Base-by-base conservation (phyloP, 1,140 invertebrate species). In the Micrasema minimum region DNA sequence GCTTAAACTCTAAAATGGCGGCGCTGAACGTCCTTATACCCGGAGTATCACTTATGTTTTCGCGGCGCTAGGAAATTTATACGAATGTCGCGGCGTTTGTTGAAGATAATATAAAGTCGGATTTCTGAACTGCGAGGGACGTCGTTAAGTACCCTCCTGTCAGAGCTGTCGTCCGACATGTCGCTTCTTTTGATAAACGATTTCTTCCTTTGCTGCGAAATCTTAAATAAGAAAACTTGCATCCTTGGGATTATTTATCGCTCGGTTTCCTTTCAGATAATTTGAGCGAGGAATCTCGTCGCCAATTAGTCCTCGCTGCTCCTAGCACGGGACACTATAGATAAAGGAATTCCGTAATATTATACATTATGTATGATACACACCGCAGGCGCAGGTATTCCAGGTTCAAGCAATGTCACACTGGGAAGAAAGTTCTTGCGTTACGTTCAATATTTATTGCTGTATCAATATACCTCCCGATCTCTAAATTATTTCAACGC, bases 151-250 rank as follows among this genome's bases (percentile, higher is more conserved):
- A 57, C 59, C 45, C 41, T 20, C 10, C 10, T 22, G 38, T 62
- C 59, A n/a, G 14, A 38, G 20, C 57, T 62, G 57, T 59, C 55
- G 31, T 9, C 38, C 57, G 37, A 37, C 41, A 43, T 45, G 57
- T 45, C 57, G 38, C 41, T 7, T 7, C 43, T 46, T 59, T 62
- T 62, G 41, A 62, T 46, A 62, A 46, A 62, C 22, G 59, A 62
- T 41, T 46, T 23, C 5, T 62, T 62, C 59, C 41, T 45, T 22
- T 23, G 43, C 18, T 12, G 20, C 59, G 20, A 23, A 46, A 46
- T 6, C 43, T 3, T 23, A 46, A 46, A 62, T 62, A 46, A 31
- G 55, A 62, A 26, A 26, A 31, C n/a, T 7, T 14, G n/a, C 37
- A 35, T 23, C 37, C n/a, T 10, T 10, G 41, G 20, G 16, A 22